Conservation (phyloP, 2,113 vertebrate genomes). For the Prietella phreatophila region DNA sequence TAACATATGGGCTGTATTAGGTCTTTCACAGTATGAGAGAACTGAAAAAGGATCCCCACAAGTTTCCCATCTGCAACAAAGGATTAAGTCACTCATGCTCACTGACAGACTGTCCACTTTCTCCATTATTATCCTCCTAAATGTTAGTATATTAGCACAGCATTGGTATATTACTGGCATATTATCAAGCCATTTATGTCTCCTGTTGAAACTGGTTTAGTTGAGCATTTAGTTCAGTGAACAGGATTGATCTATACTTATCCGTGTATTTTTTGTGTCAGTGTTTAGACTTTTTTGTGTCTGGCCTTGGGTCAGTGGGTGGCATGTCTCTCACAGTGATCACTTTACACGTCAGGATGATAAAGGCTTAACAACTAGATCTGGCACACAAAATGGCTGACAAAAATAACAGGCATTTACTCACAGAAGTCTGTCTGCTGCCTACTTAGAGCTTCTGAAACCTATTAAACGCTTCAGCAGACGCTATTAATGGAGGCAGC, state of each 20-base stretch:
- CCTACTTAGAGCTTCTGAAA: conserved; percentile 56
- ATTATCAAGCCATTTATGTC: neutral
- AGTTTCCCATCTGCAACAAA: conserved; percentile 34
- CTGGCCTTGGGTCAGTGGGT: conserved; percentile 40
- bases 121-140: conserved; percentile 51
- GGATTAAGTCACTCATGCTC: conserved; percentile 51
- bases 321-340: conserved; percentile 45
- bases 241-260: conserved; percentile 7
- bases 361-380: conserved; percentile 54
- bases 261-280: neutral
- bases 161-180: neutral
- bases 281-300: conserved; percentile 31
- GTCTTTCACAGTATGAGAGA: conserved; percentile 13
- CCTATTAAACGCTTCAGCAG: conserved; percentile 60
- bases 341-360: conserved; percentile 50
- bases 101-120: conserved; percentile 54
- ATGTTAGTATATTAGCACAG: conserved; percentile 3
- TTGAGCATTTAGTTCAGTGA: neutral
- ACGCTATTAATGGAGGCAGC: conserved; percentile 55
- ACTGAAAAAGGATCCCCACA: conserved; percentile 21
- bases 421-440: conserved; percentile 52
- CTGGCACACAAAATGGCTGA: conserved; percentile 53
- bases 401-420: conserved; percentile 57
- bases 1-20: conserved; percentile 5
- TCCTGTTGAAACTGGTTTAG: conserved; percentile 2